phyloP scores from a whole-genome alignment of 2,113 vertebrate genomes.

The Ceratotherium simum region DNA sequence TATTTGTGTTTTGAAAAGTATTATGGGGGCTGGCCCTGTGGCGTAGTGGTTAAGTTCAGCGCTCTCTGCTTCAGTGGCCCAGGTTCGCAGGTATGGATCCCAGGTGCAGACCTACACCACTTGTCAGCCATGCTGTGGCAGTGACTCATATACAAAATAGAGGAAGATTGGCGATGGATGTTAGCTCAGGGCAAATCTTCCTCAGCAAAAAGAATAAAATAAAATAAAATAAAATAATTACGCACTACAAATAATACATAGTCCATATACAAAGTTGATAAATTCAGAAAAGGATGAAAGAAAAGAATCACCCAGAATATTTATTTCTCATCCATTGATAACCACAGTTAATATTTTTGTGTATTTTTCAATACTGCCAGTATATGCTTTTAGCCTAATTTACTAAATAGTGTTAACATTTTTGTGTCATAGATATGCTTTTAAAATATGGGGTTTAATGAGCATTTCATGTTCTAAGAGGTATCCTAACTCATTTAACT shows the following conservation, averaged over 20 bases:
- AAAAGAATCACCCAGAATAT: neutral
- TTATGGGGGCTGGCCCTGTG: too few relatives aligned
- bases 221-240: neutral
- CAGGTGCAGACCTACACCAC: too few relatives aligned
- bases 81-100: too few relatives aligned
- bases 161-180: too few relatives aligned
- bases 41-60: too few relatives aligned
- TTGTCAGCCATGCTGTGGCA: too few relatives aligned
- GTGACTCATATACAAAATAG: too few relatives aligned
- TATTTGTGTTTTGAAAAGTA: constrained; percentile 1
- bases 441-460: neutral
- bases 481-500: neutral
- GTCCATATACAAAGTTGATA: neutral
- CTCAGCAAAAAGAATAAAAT: too few relatives aligned
- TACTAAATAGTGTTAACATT: neutral
- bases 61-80: too few relatives aligned
- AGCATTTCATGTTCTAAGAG: neutral
- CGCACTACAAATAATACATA: neutral
- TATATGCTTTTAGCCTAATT: neutral
- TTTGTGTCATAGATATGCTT: neutral
- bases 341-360: neutral
- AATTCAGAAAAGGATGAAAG: neutral
- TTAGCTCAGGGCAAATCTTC: too few relatives aligned
- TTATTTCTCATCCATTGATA: neutral
- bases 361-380: neutral